Evolutionary conservation across 2,113 vertebrate species (phyloP).

Genomic region (Aphyosemion australe): DNA sequence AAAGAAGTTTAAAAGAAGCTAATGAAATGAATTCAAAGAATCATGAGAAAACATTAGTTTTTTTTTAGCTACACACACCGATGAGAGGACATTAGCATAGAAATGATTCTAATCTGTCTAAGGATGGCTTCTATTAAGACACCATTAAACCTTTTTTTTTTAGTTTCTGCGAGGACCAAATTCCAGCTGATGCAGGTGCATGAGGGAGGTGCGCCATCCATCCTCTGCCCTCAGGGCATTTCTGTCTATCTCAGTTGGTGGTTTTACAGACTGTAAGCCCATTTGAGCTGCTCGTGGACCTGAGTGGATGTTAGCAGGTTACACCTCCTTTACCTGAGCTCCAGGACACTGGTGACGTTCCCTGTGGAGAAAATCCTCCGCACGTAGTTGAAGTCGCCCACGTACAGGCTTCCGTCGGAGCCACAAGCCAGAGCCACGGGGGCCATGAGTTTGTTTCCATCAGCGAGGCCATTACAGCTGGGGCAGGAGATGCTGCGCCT

Average conservation of each 20-base stretch:
- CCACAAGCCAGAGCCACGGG: conserved; percentile 93
- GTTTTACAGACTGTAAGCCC: conserved; percentile 57
- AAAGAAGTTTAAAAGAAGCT: conserved; percentile 42
- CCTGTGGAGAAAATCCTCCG: conserved; percentile 96
- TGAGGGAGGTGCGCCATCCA: conserved; percentile 45
- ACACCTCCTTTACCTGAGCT: conserved; percentile 86
- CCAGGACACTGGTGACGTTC: conserved; percentile 96
- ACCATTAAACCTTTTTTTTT: conserved; percentile 16
- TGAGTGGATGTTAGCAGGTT: conserved; percentile 27
- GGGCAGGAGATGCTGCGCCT: conserved; percentile 96
- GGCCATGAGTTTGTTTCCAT: conserved; percentile 97
- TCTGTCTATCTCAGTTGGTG: conserved; percentile 53
- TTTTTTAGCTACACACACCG: conserved; percentile 7
- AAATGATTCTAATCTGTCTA: conserved; percentile 37
- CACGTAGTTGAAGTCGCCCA: conserved; percentile 99
- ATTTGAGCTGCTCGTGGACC: conserved; percentile 50
- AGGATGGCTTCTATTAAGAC: conserved; percentile 21
- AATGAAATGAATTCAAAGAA: conserved; percentile 32
- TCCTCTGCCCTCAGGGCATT: conserved; percentile 55
- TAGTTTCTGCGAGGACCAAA: conserved; percentile 30
- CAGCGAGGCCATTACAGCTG: conserved; percentile 96
- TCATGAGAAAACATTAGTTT: background rate
- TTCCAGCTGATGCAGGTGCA: conserved; percentile 63
- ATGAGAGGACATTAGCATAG: conserved; percentile 12
- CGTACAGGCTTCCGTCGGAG: conserved; percentile 94